Base-by-base conservation (phyloP, 2,797 vertebrate species). In the Anguilla obscura region DNA sequence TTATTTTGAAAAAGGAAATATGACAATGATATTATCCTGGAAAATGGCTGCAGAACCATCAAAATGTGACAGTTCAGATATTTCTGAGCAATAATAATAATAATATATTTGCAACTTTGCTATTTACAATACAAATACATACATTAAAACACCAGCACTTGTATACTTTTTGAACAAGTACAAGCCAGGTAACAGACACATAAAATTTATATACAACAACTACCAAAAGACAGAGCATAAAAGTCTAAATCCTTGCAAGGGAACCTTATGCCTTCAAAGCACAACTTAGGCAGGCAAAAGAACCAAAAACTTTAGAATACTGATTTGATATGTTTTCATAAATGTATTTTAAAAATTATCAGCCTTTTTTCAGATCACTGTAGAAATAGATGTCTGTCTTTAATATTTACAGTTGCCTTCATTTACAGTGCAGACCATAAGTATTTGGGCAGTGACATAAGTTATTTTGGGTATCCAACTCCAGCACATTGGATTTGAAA, bases 1-100 rank as follows among this genome's bases (percentile, higher is more conserved):
- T 21, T 80, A 45, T 80, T 80, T 80, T 80, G 36, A 48, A 48
- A 48, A 48, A 45, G 40, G 76, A 80, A 48, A 80, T 45, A 82
- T 48, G 74, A 79, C 18, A 45, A 6, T 40, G 16, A 8, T n/a
- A 48, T 50, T 50, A 82, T 50, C 14, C 14, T 40, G 14, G 21
- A 3, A 24, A 50, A 50, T 50, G 21, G 45, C 5, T n/a, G 8
- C 40, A 2, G 21, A 50, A 82, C 45, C 74, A 16, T 76, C 27
- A 30, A 12, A 9, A 33, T 12, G 10, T 71, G 27, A 71, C n/a
- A 71, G 27, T 33, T 71, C 69, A 30, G 69, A 71, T 71, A 30
- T 9, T 71, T 33, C n/a, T 71, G 69, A 71, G 10, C 66, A 71
- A 71, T 2, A 30, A 1, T 71, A 69, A n/a, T 8, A 69, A n/a